Percentiles rank a stretch among this genome's conserved stretches.
Conservation (phyloP, 2,113 vertebrate genomes). For the Boulengerochromis microlepis region DNA sequence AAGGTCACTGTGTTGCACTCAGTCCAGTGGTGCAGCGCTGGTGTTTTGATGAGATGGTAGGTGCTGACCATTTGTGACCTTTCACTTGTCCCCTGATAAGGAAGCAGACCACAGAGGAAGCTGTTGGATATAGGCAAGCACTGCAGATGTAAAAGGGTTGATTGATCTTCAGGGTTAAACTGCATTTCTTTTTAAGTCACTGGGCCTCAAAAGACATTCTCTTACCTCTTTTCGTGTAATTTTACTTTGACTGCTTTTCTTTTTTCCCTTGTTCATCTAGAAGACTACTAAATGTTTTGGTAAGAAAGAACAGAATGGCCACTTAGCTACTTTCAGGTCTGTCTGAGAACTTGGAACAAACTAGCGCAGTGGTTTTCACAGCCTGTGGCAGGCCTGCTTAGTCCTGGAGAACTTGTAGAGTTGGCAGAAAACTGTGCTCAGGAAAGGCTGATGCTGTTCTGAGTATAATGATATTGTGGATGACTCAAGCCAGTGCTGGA, state of each 20-base stretch:
- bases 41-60: not conserved
- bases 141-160: not conserved
- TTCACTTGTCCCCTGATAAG: not conserved
- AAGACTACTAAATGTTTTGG: not conserved
- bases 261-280: not conserved
- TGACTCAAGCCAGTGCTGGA: not conserved
- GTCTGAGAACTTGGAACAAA: not conserved
- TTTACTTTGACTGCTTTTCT: not conserved
- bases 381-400: not conserved
- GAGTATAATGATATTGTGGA: not conserved
- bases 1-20: not conserved
- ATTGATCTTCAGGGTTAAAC: not conserved
- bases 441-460: not conserved
- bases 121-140: not conserved
- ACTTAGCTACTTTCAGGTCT: not conserved
- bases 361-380: not conserved
- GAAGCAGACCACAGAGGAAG: not conserved
- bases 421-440: not conserved
- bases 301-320: not conserved
- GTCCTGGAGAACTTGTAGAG: not conserved
- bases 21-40: no score
- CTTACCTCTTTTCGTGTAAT: not conserved
- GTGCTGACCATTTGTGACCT: not conserved
- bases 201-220: not conserved
- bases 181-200: not conserved